Evolutionary conservation across 2,888 invertebrate genomes (phyloP).

Genomic region (Odontothrips loti): DNA sequence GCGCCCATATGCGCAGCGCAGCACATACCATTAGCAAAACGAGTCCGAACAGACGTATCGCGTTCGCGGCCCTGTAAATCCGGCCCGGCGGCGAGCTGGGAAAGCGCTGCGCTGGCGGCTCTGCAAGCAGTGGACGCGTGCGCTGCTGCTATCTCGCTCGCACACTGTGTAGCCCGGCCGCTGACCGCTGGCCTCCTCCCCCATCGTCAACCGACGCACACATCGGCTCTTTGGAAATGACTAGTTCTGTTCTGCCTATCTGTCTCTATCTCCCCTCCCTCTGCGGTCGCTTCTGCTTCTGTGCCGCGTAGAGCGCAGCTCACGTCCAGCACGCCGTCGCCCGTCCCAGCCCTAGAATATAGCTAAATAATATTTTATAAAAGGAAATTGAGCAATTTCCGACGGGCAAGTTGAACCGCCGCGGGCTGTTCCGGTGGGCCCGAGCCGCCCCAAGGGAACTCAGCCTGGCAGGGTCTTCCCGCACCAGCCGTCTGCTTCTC

Average conservation of each 20-base stretch:
- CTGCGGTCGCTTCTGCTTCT: not conserved
- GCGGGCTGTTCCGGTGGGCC: constrained; percentile 20
- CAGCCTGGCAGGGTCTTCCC: not conserved
- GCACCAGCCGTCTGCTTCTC: not conserved
- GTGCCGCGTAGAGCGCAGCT: not conserved
- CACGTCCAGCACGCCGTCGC: not conserved
- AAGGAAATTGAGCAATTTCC: constrained; percentile 26
- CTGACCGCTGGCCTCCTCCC: too few species aligned
- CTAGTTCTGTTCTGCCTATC: too few species aligned
- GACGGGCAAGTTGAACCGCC: constrained; percentile 21
- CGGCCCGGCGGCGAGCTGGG: not conserved
- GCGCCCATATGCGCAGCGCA: not conserved
- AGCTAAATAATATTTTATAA: constrained; percentile 24
- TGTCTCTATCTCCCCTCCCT: too few species aligned
- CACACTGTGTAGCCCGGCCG: too few species aligned
- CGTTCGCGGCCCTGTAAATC: too few species aligned
- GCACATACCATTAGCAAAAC: constrained; percentile 16
- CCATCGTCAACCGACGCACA: too few species aligned
- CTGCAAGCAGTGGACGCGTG: not conserved
- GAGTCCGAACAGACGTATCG: not conserved
- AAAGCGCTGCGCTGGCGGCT: not conserved
- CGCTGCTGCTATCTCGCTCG: not conserved
- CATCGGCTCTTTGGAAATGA: too few species aligned
- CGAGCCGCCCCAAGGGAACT: not conserved
- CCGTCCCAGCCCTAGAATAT: not conserved